Evolutionary conservation across 2,113 vertebrate genomes (phyloP).

Genomic region (Aldabrachelys gigantea): DNA sequence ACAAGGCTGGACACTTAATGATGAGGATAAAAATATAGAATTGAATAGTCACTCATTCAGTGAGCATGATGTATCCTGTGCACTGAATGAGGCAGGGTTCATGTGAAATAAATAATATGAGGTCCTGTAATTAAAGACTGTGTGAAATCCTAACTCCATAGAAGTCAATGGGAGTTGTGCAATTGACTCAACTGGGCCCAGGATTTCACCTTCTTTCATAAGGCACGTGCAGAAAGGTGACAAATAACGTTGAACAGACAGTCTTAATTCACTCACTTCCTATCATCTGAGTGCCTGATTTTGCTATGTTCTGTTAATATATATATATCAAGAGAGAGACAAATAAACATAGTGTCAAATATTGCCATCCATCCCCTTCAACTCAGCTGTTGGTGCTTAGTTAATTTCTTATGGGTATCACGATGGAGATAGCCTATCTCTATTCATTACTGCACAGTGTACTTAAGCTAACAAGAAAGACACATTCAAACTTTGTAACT

Average conservation of each 20-base stretch:
- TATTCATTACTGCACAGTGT: background rate
- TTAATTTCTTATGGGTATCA: slow-evolving; percentile 4
- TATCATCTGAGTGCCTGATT: background rate
- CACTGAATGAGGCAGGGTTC: background rate
- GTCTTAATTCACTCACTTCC: background rate
- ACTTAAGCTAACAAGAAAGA: background rate
- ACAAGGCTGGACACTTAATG: background rate
- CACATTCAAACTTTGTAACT: background rate
- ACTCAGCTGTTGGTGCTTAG: background rate
- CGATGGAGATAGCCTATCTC: background rate
- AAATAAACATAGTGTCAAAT: background rate
- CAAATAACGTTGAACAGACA: slow-evolving; percentile 12
- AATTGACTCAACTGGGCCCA: background rate
- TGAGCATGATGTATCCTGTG: background rate
- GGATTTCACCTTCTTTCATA: background rate
- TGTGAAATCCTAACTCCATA: background rate
- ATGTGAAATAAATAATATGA: background rate
- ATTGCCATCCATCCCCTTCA: background rate
- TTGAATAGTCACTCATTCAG: background rate
- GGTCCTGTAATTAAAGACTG: background rate
- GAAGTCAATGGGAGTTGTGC: background rate
- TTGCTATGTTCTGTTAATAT: background rate
- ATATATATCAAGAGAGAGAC: too few relatives aligned
- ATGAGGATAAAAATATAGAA: background rate
- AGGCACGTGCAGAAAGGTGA: background rate